Percentiles rank a stretch among this genome's conserved stretches.
Evolutionary conservation across 2,888 invertebrate genomes (phyloP).

Genomic region (Hydroisotoma schaefferi): DNA sequence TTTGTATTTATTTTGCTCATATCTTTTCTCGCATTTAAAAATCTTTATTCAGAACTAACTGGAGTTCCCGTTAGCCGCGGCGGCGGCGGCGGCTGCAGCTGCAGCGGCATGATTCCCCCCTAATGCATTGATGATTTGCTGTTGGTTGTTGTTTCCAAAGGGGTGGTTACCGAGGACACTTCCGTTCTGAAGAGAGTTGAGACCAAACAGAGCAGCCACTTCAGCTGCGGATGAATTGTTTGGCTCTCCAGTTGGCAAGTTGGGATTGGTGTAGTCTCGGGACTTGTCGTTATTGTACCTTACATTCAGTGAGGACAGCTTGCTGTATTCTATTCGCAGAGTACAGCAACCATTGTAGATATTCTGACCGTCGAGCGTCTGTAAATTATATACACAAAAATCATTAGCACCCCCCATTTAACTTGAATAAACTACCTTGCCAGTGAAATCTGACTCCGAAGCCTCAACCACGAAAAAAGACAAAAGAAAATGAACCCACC

Average conservation of each 20-base stretch:
- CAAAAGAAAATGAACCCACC: constrained; percentile 59
- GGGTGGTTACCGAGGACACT: neutral
- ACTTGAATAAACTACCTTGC: too few relatives aligned
- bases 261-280: constrained; percentile 97
- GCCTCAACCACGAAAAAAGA: neutral
- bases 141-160: neutral
- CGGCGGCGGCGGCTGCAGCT: constrained; percentile 33
- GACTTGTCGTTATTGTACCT: constrained; percentile 99
- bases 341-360: constrained; percentile 99
- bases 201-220: neutral
- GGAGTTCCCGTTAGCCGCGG: constrained; percentile 25
- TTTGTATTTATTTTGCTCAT: too few relatives aligned
- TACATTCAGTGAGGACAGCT: constrained; percentile 95
- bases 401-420: neutral
- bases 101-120: constrained; percentile 21
- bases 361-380: constrained; percentile 96
- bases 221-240: constrained; percentile 55
- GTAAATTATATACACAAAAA: constrained; percentile 49
- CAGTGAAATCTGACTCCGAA: too few relatives aligned
- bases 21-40: too few relatives aligned
- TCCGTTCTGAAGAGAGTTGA: neutral
- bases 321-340: constrained; percentile 97
- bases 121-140: constrained; percentile 15
- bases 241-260: constrained; percentile 88
- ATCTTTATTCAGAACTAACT: too few relatives aligned